These are phyloP conservation scores for Formica aserva DNA, from an alignment of 2,888 invertebrate species.

Conservation along the genomic window DNA sequence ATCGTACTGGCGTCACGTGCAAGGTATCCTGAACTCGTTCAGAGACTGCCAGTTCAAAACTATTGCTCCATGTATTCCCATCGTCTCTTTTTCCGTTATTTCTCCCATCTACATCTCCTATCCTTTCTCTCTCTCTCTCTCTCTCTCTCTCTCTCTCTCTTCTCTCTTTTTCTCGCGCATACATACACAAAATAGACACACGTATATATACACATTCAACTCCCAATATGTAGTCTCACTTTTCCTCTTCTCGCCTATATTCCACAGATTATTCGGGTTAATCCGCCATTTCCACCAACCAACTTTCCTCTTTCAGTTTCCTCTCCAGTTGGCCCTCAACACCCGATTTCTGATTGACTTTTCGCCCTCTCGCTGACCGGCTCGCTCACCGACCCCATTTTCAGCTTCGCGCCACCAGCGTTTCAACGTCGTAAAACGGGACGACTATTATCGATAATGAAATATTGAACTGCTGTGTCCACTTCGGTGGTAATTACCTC, in stretches of 20 bases:
- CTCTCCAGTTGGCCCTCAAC: constrained; percentile 34
- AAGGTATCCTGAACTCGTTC: constrained; percentile 54
- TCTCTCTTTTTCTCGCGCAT: not conserved
- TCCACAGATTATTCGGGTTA: constrained; percentile 64
- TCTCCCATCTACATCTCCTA: not conserved
- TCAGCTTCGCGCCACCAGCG: constrained; percentile 18
- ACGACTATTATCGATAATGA: constrained; percentile 68
- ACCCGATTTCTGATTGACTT: constrained; percentile 70
- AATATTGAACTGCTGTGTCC: constrained; percentile 63
- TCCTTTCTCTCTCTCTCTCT: not conserved
- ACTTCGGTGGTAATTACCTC: constrained; percentile 64
- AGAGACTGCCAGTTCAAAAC: constrained; percentile 29
- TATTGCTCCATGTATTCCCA: constrained; percentile 25
- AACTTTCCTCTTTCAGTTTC: not conserved
- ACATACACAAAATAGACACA: not conserved
- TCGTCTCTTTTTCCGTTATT: constrained; percentile 18
- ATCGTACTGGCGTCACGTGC: constrained; percentile 51
- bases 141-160: not conserved
- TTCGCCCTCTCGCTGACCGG: constrained; percentile 59
- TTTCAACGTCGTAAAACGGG: constrained; percentile 54
- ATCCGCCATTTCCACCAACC: constrained; percentile 62
- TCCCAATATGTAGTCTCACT: constrained; percentile 11
- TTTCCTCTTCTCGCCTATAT: constrained; percentile 46
- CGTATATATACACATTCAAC: not conserved
- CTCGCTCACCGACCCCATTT: constrained; percentile 45